Percentiles rank a stretch among this genome's conserved stretches.
Evolutionary conservation across 2,113 vertebrate species (phyloP).

Genomic region (Hippolais icterina): DNA sequence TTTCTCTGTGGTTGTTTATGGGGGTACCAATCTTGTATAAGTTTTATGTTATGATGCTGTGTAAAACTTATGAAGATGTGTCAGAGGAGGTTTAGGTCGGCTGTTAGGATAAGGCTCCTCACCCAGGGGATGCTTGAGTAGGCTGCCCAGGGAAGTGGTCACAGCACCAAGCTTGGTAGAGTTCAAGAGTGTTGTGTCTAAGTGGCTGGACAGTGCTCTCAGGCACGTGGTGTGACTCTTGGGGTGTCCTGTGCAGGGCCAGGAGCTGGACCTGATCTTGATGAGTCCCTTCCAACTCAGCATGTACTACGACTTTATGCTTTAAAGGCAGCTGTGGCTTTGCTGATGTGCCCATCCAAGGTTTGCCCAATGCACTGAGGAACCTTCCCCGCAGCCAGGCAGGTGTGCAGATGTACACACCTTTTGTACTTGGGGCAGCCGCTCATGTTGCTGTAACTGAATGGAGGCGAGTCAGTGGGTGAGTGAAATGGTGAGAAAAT

Average conservation of each 20-base stretch:
- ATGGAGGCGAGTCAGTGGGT: not conserved
- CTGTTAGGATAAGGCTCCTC: not conserved
- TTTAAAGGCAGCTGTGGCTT: not conserved
- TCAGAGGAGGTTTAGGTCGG: not conserved
- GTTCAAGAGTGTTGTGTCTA: no score
- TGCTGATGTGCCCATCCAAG: not conserved
- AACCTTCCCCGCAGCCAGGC: not conserved
- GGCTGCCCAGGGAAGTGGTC: not conserved
- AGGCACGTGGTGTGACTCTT: not conserved
- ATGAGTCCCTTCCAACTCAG: not conserved
- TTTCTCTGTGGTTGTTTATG: not conserved
- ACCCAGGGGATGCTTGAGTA: not conserved
- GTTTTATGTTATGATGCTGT: not conserved
- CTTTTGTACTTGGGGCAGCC: not conserved
- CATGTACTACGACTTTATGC: no score
- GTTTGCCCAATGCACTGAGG: not conserved
- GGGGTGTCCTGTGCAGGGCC: not conserved
- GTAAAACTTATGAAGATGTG: fast-evolving
- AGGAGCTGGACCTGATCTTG: not conserved
- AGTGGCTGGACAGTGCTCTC: not conserved
- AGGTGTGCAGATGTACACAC: not conserved
- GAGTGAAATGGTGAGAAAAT: not conserved
- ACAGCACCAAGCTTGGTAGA: not conserved
- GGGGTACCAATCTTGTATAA: not conserved
- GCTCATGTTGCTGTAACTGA: fast-evolving